Base-by-base conservation (phyloP, 2,113 vertebrate species). In the Dendrocopos noguchii region DNA sequence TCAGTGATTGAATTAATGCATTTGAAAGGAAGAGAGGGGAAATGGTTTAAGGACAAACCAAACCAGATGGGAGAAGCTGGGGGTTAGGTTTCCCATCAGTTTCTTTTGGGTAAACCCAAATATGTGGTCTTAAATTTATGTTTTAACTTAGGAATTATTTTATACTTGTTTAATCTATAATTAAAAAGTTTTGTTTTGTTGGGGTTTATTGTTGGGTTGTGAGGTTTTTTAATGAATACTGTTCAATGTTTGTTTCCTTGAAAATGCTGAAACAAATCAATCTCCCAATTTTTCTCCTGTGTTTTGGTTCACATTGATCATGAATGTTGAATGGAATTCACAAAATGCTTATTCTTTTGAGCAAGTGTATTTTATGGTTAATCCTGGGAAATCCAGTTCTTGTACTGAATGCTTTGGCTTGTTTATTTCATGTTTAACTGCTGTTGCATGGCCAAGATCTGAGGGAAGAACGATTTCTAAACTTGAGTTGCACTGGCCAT, bases 21-120 rank as follows among this genome's bases (percentile, higher is more conserved):
- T 59, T 91, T 66, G 64, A 91, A 89, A 95, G 56, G 67, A 80
- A 64, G 56, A 89, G 50, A 82, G 63, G 60, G 75, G 56, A 91
- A 92, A 94, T 89, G 87, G 46, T 95, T 95, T 94, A 67, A 85
- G 91, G 81, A 95, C 81, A 94, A 95, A 91, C 44, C 84, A 93
- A 93, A 84, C 59, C 90, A 95, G 84, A 87, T 91, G 91, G 84
- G 44, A 87, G 27, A 91, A 91, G 33, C n/a, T 80, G 60, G 31
- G 5, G 9, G 34, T 34, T 87, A 84, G 39, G 27, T 92, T 73
- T 81, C 31, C n/a, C 16, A 63, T 44, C 39, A 20, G 1, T 73
- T 83, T 86, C 18, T 92, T 81, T 73, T 50, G 15, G 7, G 18
- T 80, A 21, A 89, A 42, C 50, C 17, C 15, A 72, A 75, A 72